These are phyloP conservation scores for Fregetta grallaria DNA, from an alignment of 2,113 vertebrate species.

Conservation along the genomic window DNA sequence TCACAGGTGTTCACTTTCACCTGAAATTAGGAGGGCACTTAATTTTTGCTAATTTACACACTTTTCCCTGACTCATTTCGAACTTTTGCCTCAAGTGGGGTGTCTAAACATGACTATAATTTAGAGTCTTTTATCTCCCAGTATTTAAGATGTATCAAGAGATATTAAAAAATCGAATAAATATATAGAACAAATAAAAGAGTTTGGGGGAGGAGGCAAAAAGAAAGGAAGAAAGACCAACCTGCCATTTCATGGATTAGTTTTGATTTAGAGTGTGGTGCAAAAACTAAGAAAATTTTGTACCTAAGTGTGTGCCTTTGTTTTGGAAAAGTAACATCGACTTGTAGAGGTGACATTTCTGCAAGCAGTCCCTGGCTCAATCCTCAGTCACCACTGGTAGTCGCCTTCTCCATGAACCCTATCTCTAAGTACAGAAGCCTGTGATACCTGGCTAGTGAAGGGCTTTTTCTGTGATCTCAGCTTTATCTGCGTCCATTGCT, in stretches of 20 bases:
- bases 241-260: not conserved
- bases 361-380: not conserved
- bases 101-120: not conserved
- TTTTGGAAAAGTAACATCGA: not conserved
- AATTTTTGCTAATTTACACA: not conserved
- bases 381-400: not conserved
- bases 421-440: not conserved
- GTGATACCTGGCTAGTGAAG: not conserved
- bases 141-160: not conserved
- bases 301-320: fast-evolving
- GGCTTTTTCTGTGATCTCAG: not conserved
- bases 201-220: not conserved
- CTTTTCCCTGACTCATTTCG: not conserved
- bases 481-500: not conserved
- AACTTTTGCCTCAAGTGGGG: not conserved
- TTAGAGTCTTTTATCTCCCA: not conserved
- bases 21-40: not conserved
- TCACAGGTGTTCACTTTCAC: not conserved
- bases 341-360: not conserved
- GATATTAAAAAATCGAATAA: not conserved
- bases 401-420: not conserved
- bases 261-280: not conserved
- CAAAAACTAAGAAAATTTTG: not conserved
- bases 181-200: not conserved
- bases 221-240: not conserved